Percentiles rank a stretch among this genome's conserved stretches.
Evolutionary conservation across 2,797 vertebrate species (phyloP).

Genomic region (Danionella dracula): DNA sequence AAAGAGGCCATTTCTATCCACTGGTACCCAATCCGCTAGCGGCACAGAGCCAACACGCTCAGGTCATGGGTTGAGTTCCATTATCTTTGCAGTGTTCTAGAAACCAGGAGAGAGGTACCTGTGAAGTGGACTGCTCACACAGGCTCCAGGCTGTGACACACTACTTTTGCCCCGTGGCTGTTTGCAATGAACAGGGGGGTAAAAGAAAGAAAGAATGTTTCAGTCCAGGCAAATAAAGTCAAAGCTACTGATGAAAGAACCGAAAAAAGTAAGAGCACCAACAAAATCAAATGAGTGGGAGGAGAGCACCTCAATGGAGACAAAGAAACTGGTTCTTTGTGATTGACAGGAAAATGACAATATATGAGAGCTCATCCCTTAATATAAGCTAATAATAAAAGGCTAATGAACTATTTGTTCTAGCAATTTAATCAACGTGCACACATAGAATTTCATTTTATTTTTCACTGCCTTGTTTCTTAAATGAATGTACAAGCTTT

Average conservation of each 20-base stretch:
- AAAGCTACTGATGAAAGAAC: conserved; percentile 86
- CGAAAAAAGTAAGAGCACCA: conserved; percentile 76
- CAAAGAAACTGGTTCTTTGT: conserved; percentile 85
- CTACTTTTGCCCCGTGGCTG: conserved; percentile 99
- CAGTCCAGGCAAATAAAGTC: conserved; percentile 99
- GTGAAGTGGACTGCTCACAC: conserved; percentile 91
- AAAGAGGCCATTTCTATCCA: too few species aligned
- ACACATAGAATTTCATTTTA: too few species aligned
- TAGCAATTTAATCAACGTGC: too few species aligned
- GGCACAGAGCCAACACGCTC: conserved; percentile 19
- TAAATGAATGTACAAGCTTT: too few species aligned
- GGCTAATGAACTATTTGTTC: too few species aligned
- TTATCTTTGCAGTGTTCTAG: conserved; percentile 92
- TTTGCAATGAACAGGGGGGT: conserved; percentile 98
- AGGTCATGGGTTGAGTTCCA: conserved; percentile 78
- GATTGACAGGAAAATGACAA: conserved; percentile 30
- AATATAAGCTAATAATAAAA: too few species aligned
- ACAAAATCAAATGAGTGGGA: conserved; percentile 74
- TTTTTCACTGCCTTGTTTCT: too few species aligned
- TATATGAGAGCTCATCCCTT: too few species aligned
- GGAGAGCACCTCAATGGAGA: conserved; percentile 66
- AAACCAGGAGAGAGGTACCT: conserved; percentile 99
- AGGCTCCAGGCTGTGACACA: conserved; percentile 95
- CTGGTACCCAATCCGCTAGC: too few species aligned
- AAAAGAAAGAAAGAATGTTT: conserved; percentile 99